Conservation (phyloP, 2,888 invertebrate genomes). For the Sminthurides aquaticus region DNA sequence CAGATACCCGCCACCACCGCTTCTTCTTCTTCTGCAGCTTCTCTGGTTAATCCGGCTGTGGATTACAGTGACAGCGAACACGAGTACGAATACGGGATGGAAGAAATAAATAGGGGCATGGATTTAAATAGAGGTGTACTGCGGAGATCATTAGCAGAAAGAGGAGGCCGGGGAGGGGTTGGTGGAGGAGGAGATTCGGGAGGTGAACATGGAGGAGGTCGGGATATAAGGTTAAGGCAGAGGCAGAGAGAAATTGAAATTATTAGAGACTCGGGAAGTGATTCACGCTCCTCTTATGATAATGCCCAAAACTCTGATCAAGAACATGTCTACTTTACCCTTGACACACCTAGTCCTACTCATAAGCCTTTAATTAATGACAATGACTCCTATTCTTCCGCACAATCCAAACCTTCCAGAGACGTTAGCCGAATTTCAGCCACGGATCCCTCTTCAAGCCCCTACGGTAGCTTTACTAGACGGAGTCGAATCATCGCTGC, state of each 20-base stretch:
- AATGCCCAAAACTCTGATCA: slow-evolving; percentile 8
- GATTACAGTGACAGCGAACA: slow-evolving; percentile 5
- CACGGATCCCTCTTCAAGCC: background rate
- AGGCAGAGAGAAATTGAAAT: background rate
- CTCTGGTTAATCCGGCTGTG: background rate
- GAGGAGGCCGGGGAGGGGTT: too few species aligned
- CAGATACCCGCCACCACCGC: background rate
- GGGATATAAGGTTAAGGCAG: background rate
- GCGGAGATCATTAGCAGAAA: too few species aligned
- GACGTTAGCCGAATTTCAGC: background rate
- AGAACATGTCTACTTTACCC: slow-evolving; percentile 41
- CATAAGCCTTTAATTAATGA: slow-evolving; percentile 20
- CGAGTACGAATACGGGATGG: background rate
- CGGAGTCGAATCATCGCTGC: background rate
- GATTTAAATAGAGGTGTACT: too few species aligned
- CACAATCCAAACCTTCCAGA: background rate
- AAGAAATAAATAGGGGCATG: too few species aligned
- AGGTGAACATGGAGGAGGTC: background rate
- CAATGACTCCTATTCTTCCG: background rate
- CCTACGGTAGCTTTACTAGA: background rate
- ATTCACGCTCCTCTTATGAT: background rate
- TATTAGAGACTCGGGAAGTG: background rate
- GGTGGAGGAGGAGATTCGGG: background rate
- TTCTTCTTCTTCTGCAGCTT: background rate
- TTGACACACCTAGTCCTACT: slow-evolving; percentile 41